These are phyloP conservation scores for Drosophila sordidapex DNA, from an alignment of 2,888 invertebrate species.

Conservation along the genomic window DNA sequence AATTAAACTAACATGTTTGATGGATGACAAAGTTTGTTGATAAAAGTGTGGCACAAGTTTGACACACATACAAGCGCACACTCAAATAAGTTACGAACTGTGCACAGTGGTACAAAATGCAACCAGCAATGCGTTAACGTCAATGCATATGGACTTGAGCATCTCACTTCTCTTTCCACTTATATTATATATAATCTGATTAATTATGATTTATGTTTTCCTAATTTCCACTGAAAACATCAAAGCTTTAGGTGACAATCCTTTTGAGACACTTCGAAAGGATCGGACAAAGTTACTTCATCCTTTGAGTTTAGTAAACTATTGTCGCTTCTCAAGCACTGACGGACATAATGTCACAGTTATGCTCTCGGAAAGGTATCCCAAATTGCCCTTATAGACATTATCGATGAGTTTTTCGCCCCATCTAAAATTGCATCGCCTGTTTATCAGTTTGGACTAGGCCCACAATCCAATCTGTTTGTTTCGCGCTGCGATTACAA, in stretches of 20 bases:
- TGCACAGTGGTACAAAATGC: conserved; percentile 22
- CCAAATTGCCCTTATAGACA: neutral
- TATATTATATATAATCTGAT: too few species aligned
- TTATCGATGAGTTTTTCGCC: neutral
- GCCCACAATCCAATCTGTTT: neutral
- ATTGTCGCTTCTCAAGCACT: neutral
- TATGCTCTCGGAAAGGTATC: neutral
- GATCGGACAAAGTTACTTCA: neutral
- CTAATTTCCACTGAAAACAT: neutral
- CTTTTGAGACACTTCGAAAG: neutral
- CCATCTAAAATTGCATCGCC: neutral
- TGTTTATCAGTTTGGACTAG: neutral
- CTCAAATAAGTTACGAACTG: neutral
- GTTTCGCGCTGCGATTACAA: neutral
- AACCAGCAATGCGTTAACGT: neutral
- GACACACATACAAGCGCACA: neutral
- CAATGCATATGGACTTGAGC: neutral
- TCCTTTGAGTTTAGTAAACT: neutral
- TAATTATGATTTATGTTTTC: neutral
- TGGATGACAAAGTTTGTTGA: conserved; percentile 41
- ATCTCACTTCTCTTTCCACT: neutral
- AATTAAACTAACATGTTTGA: conserved; percentile 48
- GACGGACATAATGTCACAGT: neutral
- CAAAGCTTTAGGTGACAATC: neutral
- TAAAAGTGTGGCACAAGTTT: conserved; percentile 32